These are phyloP conservation scores for Sanderia malayensis DNA, from an alignment of 30 jellyfish, hydroid and myxozoan species.

Conservation along the genomic window DNA sequence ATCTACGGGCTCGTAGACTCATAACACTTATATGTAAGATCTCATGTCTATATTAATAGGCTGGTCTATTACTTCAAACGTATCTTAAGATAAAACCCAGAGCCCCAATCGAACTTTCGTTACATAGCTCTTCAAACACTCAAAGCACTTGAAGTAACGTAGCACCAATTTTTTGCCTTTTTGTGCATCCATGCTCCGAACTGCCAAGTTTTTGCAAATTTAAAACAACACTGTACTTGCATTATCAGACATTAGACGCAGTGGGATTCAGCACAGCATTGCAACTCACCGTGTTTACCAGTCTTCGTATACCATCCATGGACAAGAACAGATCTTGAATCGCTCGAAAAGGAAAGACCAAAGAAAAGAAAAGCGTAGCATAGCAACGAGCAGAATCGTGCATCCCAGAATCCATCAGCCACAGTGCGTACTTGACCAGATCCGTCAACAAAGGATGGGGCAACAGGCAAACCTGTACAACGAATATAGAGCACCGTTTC, in stretches of 20 bases:
- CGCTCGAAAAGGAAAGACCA: slow-evolving; percentile 69
- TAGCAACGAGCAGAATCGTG: slow-evolving; percentile 91
- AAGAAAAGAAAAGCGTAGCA: slow-evolving; percentile 70
- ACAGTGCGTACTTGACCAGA: slow-evolving; percentile 69
- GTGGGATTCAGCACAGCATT: too few species aligned
- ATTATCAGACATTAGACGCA: neutral
- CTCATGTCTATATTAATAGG: too few species aligned
- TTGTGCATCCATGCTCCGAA: too few species aligned
- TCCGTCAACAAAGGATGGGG: slow-evolving; percentile 77
- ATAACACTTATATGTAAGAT: too few species aligned
- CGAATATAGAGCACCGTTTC: too few species aligned
- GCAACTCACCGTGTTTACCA: slow-evolving; percentile 75
- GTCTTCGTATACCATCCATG: slow-evolving; percentile 83
- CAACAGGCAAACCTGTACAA: slow-evolving; percentile 84
- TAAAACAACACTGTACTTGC: neutral
- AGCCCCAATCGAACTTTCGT: too few species aligned
- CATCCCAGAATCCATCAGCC: slow-evolving; percentile 78
- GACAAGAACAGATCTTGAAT: slow-evolving; percentile 70
- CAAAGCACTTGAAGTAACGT: too few species aligned
- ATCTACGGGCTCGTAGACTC: too few species aligned
- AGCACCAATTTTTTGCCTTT: too few species aligned
- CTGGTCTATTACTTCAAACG: too few species aligned
- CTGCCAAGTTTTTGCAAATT: neutral
- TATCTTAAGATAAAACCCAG: too few species aligned
- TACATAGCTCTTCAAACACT: too few species aligned